phyloP scores from a whole-genome alignment of 2,113 vertebrate species.

The Chloropsis hardwickii region DNA sequence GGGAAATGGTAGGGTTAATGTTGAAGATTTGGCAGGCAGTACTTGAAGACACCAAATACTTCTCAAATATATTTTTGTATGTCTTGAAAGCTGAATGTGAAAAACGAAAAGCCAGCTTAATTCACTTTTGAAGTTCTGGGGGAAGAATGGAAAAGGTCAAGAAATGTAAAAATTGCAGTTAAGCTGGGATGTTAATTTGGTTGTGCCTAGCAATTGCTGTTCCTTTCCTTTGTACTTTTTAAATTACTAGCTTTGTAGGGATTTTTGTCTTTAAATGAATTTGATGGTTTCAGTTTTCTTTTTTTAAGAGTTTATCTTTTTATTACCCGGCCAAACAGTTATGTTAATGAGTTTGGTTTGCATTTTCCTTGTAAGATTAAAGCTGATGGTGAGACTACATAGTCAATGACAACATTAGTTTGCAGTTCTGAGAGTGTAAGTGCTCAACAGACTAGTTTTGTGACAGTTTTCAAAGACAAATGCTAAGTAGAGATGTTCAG shows the following conservation, averaged over 20 bases:
- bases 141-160: constrained; percentile 34
- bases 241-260: constrained; percentile 26
- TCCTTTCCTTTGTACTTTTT: constrained; percentile 4
- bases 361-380: constrained; percentile 26
- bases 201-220: not conserved
- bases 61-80: not conserved
- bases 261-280: constrained; percentile 44
- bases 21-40: not conserved
- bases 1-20: not conserved
- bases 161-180: constrained; percentile 34
- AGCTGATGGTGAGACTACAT: not conserved
- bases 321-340: not conserved
- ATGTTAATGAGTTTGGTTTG: constrained; percentile 26
- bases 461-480: constrained; percentile 10
- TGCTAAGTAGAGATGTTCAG: not conserved
- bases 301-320: not conserved
- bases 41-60: not conserved
- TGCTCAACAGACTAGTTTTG: not conserved
- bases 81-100: constrained; percentile 18
- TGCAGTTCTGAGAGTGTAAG: not conserved
- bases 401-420: constrained; percentile 7
- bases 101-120: constrained; percentile 13
- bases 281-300: not conserved
- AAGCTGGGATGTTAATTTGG: constrained; percentile 22
- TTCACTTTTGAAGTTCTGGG: constrained; percentile 12